These are phyloP conservation scores for Sympetrum striolatum DNA, from an alignment of 2,888 invertebrate species.

Conservation along the genomic window DNA sequence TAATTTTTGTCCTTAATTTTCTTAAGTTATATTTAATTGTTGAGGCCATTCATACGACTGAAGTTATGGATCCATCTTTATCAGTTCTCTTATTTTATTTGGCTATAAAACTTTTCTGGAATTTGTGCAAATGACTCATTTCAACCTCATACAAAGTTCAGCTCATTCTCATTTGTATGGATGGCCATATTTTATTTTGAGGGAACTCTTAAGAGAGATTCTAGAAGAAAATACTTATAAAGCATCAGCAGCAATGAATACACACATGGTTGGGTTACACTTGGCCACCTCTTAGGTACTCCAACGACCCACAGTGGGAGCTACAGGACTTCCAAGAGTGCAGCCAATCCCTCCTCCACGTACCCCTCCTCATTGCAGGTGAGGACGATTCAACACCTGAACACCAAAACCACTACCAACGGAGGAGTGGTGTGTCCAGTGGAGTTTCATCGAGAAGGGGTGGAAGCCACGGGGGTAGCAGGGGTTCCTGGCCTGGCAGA, in stretches of 20 bases:
- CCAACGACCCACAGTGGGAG: conserved; percentile 28
- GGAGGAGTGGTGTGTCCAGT: conserved; percentile 23
- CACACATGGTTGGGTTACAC: conserved; percentile 39
- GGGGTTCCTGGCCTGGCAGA: conserved; percentile 37
- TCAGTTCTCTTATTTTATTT: too few relatives aligned
- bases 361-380: conserved; percentile 42
- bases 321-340: conserved; percentile 39
- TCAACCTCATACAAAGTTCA: background rate
- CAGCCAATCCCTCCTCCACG: conserved; percentile 40
- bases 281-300: conserved; percentile 28
- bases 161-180: background rate
- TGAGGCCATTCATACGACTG: too few relatives aligned
- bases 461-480: conserved; percentile 25
- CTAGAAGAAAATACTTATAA: background rate
- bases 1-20: too few relatives aligned
- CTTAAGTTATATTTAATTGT: too few relatives aligned
- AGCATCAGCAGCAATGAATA: conserved; percentile 3
- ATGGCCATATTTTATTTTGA: background rate
- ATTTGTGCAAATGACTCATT: too few relatives aligned
- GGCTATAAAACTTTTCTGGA: too few relatives aligned
- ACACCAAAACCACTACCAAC: conserved; percentile 34
- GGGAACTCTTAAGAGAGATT: background rate
- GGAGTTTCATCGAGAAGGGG: conserved; percentile 21
- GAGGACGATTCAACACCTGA: conserved; percentile 35
- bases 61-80: too few relatives aligned